These are phyloP conservation scores for Anguilla japonica DNA, from an alignment of 2,113 vertebrate species.

Conservation along the genomic window DNA sequence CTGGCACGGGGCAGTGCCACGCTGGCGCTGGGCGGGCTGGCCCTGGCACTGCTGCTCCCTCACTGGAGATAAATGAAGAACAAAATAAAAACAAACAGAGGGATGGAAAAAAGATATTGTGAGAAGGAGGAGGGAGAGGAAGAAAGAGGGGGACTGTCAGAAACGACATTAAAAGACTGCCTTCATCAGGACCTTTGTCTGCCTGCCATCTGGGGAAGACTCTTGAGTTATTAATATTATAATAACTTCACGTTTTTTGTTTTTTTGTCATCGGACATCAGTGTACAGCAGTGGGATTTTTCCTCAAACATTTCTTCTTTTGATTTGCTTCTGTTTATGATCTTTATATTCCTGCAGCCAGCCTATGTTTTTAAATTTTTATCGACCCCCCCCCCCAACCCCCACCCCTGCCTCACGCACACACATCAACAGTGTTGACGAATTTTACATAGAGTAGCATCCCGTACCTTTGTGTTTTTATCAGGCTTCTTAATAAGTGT, in stretches of 20 bases:
- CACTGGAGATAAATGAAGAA: slow-evolving; percentile 65
- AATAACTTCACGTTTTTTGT: slow-evolving; percentile 63
- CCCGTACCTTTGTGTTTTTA: slow-evolving; percentile 40
- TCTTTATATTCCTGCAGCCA: slow-evolving; percentile 38
- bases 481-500: not conserved
- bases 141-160: slow-evolving; percentile 62
- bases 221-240: slow-evolving; percentile 67
- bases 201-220: slow-evolving; percentile 55
- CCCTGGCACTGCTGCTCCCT: slow-evolving; percentile 58
- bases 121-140: slow-evolving; percentile 41
- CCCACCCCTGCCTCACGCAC: slow-evolving; percentile 16
- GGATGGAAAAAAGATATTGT: slow-evolving; percentile 15
- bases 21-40: slow-evolving; percentile 55
- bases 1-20: slow-evolving; percentile 46
- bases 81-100: slow-evolving; percentile 33
- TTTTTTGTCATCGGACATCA: slow-evolving; percentile 53
- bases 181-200: slow-evolving; percentile 69
- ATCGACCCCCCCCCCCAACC: slow-evolving; percentile 33
- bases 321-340: slow-evolving; percentile 2
- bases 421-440: slow-evolving; percentile 41
- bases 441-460: slow-evolving; percentile 32
- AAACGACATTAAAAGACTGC: slow-evolving; percentile 62
- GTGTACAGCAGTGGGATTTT: slow-evolving; percentile 59
- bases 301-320: slow-evolving; percentile 40
- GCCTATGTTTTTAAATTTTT: no score